A percentile compares a stretch with the other conserved stretches of the same genome.
phyloP scores from a whole-genome alignment of 2,888 invertebrate genomes.

The Rhaphigaster nebulosa region DNA sequence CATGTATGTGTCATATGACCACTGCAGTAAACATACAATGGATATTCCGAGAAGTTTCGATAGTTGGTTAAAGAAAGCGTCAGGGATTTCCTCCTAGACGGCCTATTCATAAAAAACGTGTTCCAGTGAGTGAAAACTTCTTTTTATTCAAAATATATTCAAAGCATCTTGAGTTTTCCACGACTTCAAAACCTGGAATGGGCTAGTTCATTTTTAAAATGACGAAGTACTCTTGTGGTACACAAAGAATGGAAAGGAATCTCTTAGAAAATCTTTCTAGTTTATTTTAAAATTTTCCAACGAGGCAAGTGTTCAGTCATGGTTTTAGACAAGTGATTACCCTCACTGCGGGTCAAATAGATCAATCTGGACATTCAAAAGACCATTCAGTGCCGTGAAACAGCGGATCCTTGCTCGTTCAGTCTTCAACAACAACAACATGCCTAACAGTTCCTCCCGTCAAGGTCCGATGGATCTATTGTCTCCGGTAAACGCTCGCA shows the following conservation, averaged over 20 bases:
- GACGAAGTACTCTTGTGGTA: background rate
- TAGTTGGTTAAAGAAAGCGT: background rate
- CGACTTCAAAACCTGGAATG: background rate
- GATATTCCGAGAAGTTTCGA: background rate
- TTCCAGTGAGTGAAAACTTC: background rate
- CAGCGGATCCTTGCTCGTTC: background rate
- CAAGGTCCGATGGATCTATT: background rate
- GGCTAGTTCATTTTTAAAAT: background rate
- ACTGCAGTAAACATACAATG: background rate
- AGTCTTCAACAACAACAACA: background rate
- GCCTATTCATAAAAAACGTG: background rate
- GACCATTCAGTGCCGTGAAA: conserved; percentile 6
- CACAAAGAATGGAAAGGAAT: background rate
- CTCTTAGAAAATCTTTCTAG: background rate
- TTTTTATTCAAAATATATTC: conserved; percentile 22
- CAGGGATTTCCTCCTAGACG: background rate
- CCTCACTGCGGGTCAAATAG: background rate
- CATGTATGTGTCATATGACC: too few species aligned
- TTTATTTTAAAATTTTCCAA: background rate
- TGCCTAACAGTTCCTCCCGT: background rate
- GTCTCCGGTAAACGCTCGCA: background rate
- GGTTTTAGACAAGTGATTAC: background rate
- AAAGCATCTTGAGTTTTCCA: background rate
- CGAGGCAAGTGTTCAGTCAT: background rate
- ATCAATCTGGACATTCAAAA: background rate